These are phyloP conservation scores for Drosophila tsacasi DNA, from an alignment of 1,140 invertebrate species.

Conservation along the genomic window DNA sequence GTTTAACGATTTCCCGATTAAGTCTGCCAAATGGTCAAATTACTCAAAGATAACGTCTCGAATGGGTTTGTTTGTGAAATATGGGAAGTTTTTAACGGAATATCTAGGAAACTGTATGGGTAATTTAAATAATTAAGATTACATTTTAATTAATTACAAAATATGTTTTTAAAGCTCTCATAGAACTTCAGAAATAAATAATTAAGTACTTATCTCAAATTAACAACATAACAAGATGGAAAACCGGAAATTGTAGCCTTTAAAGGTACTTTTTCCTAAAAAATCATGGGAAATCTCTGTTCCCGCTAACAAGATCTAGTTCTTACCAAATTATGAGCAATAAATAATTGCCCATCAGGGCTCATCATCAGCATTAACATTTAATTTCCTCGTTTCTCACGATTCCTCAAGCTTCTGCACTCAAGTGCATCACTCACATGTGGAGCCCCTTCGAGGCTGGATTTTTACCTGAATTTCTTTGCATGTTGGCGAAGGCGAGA, in stretches of 20 bases:
- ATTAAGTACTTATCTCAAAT: neutral
- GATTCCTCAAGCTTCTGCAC: slow-evolving; percentile 14
- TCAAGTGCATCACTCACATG: slow-evolving; percentile 21
- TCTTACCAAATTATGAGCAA: slow-evolving; percentile 22
- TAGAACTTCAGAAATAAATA: neutral
- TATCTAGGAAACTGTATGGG: neutral
- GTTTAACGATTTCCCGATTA: slow-evolving; percentile 36
- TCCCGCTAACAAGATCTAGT: slow-evolving; percentile 5
- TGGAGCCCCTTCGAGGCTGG: slow-evolving; percentile 16
- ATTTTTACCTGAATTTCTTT: slow-evolving; percentile 22
- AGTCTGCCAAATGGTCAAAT: slow-evolving; percentile 36
- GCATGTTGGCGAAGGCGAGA: slow-evolving; percentile 27
- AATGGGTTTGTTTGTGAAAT: slow-evolving; percentile 2
- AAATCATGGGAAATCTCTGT: neutral
- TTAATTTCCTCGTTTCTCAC: slow-evolving; percentile 35
- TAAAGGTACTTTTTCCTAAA: too few species aligned
- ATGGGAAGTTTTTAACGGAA: neutral
- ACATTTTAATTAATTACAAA: neutral
- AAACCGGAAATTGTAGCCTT: neutral
- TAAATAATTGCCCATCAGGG: slow-evolving; percentile 24
- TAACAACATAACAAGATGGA: neutral
- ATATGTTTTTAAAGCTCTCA: neutral
- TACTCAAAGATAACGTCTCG: slow-evolving; percentile 21
- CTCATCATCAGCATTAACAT: neutral
- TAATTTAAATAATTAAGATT: neutral